Evolutionary conservation across 2,888 invertebrate species (phyloP), one percentile per base, ranked within the genome.

Genomic region (Oxycera nigricornis): DNA sequence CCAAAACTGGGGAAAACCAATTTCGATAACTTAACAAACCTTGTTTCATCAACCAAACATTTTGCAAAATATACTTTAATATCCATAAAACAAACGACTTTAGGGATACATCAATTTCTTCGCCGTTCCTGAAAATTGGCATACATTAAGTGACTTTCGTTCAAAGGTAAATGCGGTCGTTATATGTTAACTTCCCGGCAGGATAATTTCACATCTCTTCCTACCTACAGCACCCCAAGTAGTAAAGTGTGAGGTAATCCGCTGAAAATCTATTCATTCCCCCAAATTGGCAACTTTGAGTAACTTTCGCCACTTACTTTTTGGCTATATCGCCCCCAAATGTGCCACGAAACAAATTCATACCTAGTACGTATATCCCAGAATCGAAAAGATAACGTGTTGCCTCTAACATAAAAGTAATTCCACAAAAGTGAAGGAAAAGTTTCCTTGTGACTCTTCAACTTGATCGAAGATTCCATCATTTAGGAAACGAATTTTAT

Each of bases 381-480:
- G 67, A 73, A 67, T 62, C 73, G 73, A 70, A 41, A 52, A 73
- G 75, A 73, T 75, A 75, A 73, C 52, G 70, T 30, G 30, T 70
- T 55, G 70, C n/a, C 55, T 35, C 22, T 4, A 52, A 52, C 70
- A 35, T 7, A 28, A 31, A 11, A 17, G n/a, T 20, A 26, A n/a
- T 59, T n/a, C 6, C n/a, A 9, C 6, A 1, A 9, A 22, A 41
- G 24, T 17, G 41, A 41, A 65, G 24, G 30, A 20, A 24, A 41
- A 24, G 26, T 11, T 65, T 65, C 41, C 17, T 20, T 24, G 20
- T 17, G 26, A 22, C 11, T 41, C 30, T 22, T 17, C 24, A 65
- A 65, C 24, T 65, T 17, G 24, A 70, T 70, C 55, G 31, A 55
- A 70, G 70, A 70, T 70, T 70, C 55, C 70, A 55, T 55, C 70